phyloP scores from a whole-genome alignment of 2,113 vertebrate genomes.

The Etia nguti region DNA sequence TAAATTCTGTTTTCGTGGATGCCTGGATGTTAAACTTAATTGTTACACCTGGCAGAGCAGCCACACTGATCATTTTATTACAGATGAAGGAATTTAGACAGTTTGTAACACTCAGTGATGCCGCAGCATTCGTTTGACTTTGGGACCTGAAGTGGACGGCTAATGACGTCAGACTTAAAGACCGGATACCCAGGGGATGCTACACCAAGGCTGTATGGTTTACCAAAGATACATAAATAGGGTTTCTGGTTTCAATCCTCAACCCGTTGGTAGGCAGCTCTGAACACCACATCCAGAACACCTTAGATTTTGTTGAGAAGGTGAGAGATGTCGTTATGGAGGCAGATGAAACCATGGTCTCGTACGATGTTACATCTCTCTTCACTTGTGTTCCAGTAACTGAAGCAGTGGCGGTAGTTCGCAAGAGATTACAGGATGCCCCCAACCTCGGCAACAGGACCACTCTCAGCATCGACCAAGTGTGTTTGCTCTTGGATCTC shows the following conservation, averaged over 20 bases:
- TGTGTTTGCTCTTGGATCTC: not conserved
- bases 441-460: not conserved
- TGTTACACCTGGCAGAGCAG: not conserved
- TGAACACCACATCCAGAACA: not conserved
- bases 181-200: not conserved
- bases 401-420: not conserved
- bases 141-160: not conserved
- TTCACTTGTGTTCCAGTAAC: not conserved
- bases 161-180: not conserved
- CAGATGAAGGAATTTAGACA: not conserved
- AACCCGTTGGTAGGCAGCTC: not conserved
- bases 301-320: not conserved
- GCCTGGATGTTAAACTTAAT: not conserved
- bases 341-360: not conserved
- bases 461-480: not conserved
- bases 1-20: not conserved
- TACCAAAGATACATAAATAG: not conserved
- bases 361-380: not conserved
- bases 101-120: not conserved
- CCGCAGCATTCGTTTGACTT: not conserved
- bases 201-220: not conserved
- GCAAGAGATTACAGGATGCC: not conserved
- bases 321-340: not conserved
- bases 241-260: not conserved
- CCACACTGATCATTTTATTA: not conserved